A percentile compares a stretch with the other conserved stretches of the same genome.
Conservation (phyloP, 2,888 invertebrate species). For the Nesidiocoris tenuis region DNA sequence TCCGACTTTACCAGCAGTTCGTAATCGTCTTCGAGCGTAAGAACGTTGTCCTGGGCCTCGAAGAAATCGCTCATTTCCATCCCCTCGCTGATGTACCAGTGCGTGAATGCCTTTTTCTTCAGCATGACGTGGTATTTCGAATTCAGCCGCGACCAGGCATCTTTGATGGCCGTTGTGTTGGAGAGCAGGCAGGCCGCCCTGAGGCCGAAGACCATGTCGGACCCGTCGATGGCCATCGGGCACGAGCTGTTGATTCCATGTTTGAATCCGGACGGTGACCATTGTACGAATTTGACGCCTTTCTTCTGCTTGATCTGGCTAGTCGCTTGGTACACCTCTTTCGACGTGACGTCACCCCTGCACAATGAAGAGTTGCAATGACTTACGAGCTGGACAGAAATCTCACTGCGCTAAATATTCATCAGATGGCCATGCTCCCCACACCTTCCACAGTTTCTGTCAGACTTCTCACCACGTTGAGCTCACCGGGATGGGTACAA, state of each 20-base stretch:
- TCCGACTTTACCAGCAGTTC: constrained; percentile 56
- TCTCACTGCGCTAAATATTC: too few relatives aligned
- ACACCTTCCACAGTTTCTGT: too few relatives aligned
- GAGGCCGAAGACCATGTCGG: constrained; percentile 58
- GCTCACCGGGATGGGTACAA: too few relatives aligned
- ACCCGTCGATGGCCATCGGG: constrained; percentile 50
- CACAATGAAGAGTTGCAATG: too few relatives aligned
- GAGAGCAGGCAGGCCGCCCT: constrained; percentile 72
- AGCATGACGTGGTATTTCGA: constrained; percentile 65
- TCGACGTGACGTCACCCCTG: constrained; percentile 86
- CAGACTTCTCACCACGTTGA: too few relatives aligned
- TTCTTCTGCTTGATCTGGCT: constrained; percentile 74
- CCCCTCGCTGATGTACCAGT: constrained; percentile 71
- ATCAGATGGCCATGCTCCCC: too few relatives aligned
- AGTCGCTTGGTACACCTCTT: constrained; percentile 84
- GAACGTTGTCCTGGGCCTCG: constrained; percentile 58
- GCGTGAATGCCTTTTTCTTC: constrained; percentile 63
- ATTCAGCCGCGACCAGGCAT: constrained; percentile 63
- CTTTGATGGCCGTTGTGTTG: constrained; percentile 68
- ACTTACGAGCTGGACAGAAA: too few relatives aligned
- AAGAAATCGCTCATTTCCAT: constrained; percentile 75
- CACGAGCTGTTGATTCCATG: constrained; percentile 44
- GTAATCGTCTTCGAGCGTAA: constrained; percentile 82
- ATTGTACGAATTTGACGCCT: constrained; percentile 84
- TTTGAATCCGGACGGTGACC: constrained; percentile 66